A percentile compares a stretch with the other conserved stretches of the same genome.
Evolutionary conservation across 2,113 vertebrate genomes (phyloP).

Genomic region (Lepus europaeus): DNA sequence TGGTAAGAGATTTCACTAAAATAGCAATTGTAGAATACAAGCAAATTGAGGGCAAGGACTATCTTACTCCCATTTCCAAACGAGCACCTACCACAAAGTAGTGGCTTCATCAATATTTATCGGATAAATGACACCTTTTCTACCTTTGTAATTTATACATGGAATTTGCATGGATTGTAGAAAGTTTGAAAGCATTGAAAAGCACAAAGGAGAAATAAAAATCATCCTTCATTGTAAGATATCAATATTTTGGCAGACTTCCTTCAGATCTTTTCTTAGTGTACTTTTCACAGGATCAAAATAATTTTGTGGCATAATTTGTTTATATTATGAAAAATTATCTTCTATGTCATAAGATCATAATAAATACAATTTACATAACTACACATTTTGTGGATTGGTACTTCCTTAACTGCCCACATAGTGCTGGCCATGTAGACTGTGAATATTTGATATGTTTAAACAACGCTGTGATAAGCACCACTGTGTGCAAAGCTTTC

Average conservation of each 20-base stretch:
- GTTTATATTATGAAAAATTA: conserved; percentile 22
- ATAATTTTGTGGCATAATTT: not conserved
- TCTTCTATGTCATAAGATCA: conserved; percentile 18
- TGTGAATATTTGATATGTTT: conserved; percentile 17
- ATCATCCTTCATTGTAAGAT: not conserved
- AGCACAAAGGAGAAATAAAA: conserved; percentile 27
- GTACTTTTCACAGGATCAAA: not conserved
- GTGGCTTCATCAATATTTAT: not conserved
- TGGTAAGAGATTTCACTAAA: conserved; percentile 17
- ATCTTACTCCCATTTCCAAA: not conserved
- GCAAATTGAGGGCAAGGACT: not conserved
- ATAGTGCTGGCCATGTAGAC: not conserved
- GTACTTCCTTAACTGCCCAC: not conserved
- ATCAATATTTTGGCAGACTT: not conserved
- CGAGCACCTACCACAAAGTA: not conserved
- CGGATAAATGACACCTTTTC: not conserved
- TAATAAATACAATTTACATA: conserved; percentile 4
- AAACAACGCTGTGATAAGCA: not conserved
- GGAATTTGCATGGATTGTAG: not conserved
- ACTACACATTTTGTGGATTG: not conserved
- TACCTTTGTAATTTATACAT: not conserved
- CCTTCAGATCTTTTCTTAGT: not conserved
- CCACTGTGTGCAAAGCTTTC: not conserved
- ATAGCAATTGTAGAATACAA: not conserved
- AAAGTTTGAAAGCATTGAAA: conserved; percentile 31